These are phyloP conservation scores for Limnothrissa miodon DNA, from an alignment of 2,113 vertebrate species.

Conservation along the genomic window DNA sequence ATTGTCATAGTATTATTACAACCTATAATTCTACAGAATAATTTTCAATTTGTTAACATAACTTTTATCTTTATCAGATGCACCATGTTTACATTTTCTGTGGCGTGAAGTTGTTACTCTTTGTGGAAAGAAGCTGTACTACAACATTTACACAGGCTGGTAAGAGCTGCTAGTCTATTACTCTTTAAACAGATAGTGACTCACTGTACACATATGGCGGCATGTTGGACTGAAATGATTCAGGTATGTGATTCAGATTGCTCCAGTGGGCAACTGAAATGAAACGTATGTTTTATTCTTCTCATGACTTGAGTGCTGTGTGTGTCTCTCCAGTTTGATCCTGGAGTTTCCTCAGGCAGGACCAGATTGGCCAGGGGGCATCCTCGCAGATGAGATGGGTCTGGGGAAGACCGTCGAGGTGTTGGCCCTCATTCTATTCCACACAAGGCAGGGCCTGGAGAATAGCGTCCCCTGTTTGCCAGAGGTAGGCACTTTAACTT, in stretches of 20 bases:
- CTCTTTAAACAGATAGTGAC: too few relatives aligned
- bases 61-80: constrained; percentile 64
- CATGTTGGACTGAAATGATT: background rate
- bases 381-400: constrained; percentile 98
- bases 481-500: constrained; percentile 70
- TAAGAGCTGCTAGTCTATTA: constrained; percentile 58
- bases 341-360: constrained; percentile 84
- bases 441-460: constrained; percentile 80
- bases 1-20: background rate
- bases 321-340: constrained; percentile 75
- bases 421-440: constrained; percentile 89
- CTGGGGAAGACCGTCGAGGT: constrained; percentile 98
- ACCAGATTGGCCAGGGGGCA: constrained; percentile 90
- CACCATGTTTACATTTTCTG: constrained; percentile 82
- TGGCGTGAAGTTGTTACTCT: constrained; percentile 87
- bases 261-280: background rate
- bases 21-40: too few relatives aligned
- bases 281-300: background rate
- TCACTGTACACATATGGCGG: background rate
- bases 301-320: background rate
- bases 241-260: too few relatives aligned
- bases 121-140: constrained; percentile 89
- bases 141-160: constrained; percentile 95
- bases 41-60: background rate
- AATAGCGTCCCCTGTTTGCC: constrained; percentile 81